Evolutionary conservation across 2,888 invertebrate genomes (phyloP).

Genomic region (Eupithecia centaureata): DNA sequence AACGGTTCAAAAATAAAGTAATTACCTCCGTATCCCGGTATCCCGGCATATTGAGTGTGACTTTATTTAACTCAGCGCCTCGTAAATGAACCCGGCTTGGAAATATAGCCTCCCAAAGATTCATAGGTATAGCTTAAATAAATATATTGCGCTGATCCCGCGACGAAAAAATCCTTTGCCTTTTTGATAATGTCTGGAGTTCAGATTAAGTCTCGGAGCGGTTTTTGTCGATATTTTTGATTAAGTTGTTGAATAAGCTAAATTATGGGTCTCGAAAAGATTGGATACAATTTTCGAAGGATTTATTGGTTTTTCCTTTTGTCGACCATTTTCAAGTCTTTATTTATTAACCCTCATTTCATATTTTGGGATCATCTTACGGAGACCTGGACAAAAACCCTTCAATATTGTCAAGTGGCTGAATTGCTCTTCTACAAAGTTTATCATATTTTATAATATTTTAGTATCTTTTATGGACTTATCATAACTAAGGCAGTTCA

Average conservation of each 20-base stretch:
- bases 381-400: neutral
- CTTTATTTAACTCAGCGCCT: constrained; percentile 65
- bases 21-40: constrained; percentile 13
- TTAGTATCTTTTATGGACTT: neutral
- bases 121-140: constrained; percentile 49
- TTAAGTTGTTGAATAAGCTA: constrained; percentile 23
- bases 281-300: constrained; percentile 14
- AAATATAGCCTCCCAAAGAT: constrained; percentile 54
- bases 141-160: constrained; percentile 35
- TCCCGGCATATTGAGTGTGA: constrained; percentile 62
- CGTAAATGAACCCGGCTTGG: constrained; percentile 60
- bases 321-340: constrained; percentile 9
- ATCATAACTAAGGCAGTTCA: neutral
- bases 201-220: constrained; percentile 20
- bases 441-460: no score
- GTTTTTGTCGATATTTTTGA: constrained; percentile 25
- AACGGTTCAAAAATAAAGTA: constrained; percentile 38
- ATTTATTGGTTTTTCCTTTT: constrained; percentile 13
- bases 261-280: constrained; percentile 15
- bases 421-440: neutral
- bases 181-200: constrained; percentile 22
- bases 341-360: constrained; percentile 15
- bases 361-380: constrained; percentile 11
- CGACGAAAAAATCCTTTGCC: constrained; percentile 18
- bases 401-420: neutral